Percentiles rank a stretch among this genome's conserved stretches.
Conservation (phyloP, 2,888 invertebrate species). For the Crematogaster levior region DNA sequence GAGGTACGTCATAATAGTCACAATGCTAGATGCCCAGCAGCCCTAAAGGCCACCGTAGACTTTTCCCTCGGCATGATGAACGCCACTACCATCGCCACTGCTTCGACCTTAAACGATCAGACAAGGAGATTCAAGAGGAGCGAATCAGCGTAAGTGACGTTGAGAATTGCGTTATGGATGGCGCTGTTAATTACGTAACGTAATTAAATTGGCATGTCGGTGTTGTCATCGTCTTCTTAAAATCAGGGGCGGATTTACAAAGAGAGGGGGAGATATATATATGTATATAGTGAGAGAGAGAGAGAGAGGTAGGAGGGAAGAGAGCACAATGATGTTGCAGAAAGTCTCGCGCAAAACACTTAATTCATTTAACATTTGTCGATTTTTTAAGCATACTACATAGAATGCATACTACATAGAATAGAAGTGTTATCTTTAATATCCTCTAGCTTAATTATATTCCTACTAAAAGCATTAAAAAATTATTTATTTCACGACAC, state of each 20-base stretch:
- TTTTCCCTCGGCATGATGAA: constrained; percentile 79
- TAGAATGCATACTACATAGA: not conserved
- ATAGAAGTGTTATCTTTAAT: not conserved
- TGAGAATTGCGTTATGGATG: not conserved
- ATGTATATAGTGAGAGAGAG: too few species aligned
- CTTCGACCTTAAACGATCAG: constrained; percentile 72
- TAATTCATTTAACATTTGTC: not conserved
- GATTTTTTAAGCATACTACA: not conserved
- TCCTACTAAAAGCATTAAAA: not conserved
- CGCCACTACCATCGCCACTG: constrained; percentile 70
- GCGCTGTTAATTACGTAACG: too few species aligned
- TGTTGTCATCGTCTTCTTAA: not conserved
- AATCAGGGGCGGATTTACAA: not conserved
- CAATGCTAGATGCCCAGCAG: constrained; percentile 79
- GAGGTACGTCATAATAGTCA: constrained; percentile 83
- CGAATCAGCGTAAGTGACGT: constrained; percentile 62
- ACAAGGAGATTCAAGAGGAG: constrained; percentile 64
- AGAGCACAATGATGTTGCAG: not conserved
- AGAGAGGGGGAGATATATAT: not conserved
- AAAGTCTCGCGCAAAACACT: not conserved
- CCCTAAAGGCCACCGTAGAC: constrained; percentile 82
- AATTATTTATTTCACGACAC: not conserved
- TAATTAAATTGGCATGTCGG: constrained; percentile 1
- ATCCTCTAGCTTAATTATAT: not conserved
- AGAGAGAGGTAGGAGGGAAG: not conserved